These are phyloP conservation scores for Acrobasis suavella DNA, from an alignment of 2,888 invertebrate genomes.

Conservation along the genomic window DNA sequence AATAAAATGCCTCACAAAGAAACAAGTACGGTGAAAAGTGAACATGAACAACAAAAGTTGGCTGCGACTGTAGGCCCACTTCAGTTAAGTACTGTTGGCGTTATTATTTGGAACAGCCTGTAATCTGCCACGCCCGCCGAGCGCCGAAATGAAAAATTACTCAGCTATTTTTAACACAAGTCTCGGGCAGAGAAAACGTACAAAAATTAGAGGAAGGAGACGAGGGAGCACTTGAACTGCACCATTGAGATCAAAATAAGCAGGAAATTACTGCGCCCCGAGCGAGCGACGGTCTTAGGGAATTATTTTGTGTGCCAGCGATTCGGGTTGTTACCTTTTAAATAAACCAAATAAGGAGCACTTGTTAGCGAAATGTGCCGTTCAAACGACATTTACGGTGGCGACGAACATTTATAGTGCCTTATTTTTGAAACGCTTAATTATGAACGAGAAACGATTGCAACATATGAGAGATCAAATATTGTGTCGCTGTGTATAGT, in stretches of 20 bases:
- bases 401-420: conserved; percentile 16
- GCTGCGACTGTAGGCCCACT: conserved; percentile 63
- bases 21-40: conserved; percentile 62
- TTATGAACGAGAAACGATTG: conserved; percentile 2
- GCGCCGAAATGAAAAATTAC: conserved; percentile 81
- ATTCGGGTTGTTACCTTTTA: conserved; percentile 75
- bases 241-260: conserved; percentile 81
- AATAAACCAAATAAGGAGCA: conserved; percentile 71
- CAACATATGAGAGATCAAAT: not conserved
- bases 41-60: conserved; percentile 66
- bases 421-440: conserved; percentile 13
- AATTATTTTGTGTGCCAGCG: conserved; percentile 75
- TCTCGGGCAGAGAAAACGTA: conserved; percentile 78
- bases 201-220: conserved; percentile 80
- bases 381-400: conserved; percentile 50
- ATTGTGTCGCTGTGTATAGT: not conserved
- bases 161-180: conserved; percentile 79
- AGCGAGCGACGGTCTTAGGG: conserved; percentile 60
- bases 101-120: conserved; percentile 77
- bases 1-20: conserved; percentile 61
- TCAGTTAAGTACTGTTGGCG: conserved; percentile 71
- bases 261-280: conserved; percentile 77
- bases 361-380: conserved; percentile 65
- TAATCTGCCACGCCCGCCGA: conserved; percentile 79
- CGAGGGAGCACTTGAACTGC: conserved; percentile 79